phyloP scores from a whole-genome alignment of 2,797 vertebrate species.

The Pseudomugil gertrudae region DNA sequence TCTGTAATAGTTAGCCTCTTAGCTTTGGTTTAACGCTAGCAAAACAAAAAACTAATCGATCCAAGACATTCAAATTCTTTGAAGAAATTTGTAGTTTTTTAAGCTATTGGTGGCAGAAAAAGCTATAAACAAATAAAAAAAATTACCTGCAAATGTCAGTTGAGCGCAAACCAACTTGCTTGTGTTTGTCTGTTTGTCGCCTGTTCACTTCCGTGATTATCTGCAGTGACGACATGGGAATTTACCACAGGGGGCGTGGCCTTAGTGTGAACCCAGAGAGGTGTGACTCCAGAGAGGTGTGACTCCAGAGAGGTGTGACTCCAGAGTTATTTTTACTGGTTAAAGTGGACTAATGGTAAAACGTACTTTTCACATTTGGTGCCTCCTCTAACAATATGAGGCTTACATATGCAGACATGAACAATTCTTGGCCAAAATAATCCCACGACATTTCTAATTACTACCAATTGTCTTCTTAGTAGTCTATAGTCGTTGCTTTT shows the following conservation, averaged over 20 bases:
- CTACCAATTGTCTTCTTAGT: not conserved
- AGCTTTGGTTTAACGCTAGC: constrained; percentile 25
- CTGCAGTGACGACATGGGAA: constrained; percentile 54
- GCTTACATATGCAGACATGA: not conserved
- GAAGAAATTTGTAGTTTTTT: fast-evolving
- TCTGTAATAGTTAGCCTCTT: constrained; percentile 33
- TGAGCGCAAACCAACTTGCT: constrained; percentile 48
- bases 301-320: not conserved
- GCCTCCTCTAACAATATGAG: not conserved
- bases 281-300: not conserved
- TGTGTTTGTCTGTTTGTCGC: constrained; percentile 42
- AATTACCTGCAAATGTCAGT: constrained; percentile 36
- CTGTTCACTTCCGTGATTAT: constrained; percentile 69
- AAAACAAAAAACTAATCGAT: constrained; percentile 21
- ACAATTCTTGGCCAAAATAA: not conserved
- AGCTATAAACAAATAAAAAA: too few species aligned
- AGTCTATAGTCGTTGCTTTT: too few species aligned
- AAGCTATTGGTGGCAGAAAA: fast-evolving
- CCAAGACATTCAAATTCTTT: not conserved
- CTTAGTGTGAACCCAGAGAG: not conserved
- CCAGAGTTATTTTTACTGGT: not conserved
- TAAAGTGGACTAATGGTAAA: not conserved
- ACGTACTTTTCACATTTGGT: not conserved
- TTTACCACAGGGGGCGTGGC: constrained; percentile 40
- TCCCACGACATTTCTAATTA: not conserved